Conservation (phyloP, 2,797 vertebrate species). For the Acanthurus tractus region DNA sequence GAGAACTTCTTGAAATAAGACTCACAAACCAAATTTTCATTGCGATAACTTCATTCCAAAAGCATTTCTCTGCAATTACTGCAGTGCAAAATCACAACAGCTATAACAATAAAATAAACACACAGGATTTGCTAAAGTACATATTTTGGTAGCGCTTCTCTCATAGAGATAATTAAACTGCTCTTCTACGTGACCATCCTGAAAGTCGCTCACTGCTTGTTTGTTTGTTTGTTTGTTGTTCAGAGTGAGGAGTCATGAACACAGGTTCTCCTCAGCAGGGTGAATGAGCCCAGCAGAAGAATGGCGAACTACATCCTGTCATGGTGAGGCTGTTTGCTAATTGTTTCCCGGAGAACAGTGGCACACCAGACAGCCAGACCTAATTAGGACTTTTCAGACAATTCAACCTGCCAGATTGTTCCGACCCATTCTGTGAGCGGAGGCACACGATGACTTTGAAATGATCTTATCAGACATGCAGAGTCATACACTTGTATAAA, state of each 20-base stretch:
- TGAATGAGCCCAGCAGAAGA: slow-evolving; percentile 56
- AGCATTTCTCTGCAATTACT: background rate
- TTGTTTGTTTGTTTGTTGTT: slow-evolving; percentile 46
- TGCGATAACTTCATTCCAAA: background rate
- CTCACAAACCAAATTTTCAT: background rate
- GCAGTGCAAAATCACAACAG: background rate
- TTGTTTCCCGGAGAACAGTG: slow-evolving; percentile 75
- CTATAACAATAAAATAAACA: background rate
- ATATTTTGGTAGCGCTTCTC: background rate
- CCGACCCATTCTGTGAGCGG: slow-evolving; percentile 18
- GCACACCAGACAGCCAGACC: slow-evolving; percentile 67
- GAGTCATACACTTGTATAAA: slow-evolving; percentile 15
- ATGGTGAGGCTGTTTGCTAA: slow-evolving; percentile 65
- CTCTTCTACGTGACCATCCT: slow-evolving; percentile 18
- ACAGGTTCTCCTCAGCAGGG: slow-evolving; percentile 57
- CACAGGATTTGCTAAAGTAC: background rate
- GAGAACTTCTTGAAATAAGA: background rate
- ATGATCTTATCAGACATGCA: slow-evolving; percentile 29
- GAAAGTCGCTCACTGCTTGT: slow-evolving; percentile 26
- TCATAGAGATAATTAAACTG: slow-evolving; percentile 6
- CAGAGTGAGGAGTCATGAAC: slow-evolving; percentile 40
- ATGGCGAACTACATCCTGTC: slow-evolving; percentile 70
- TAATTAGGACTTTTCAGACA: slow-evolving; percentile 73
- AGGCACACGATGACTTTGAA: slow-evolving; percentile 35
- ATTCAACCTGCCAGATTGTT: slow-evolving; percentile 63